A percentile compares a stretch with the other conserved stretches of the same genome.
These are phyloP conservation scores for Nezara viridula DNA, from an alignment of 2,888 invertebrate species.

Conservation along the genomic window DNA sequence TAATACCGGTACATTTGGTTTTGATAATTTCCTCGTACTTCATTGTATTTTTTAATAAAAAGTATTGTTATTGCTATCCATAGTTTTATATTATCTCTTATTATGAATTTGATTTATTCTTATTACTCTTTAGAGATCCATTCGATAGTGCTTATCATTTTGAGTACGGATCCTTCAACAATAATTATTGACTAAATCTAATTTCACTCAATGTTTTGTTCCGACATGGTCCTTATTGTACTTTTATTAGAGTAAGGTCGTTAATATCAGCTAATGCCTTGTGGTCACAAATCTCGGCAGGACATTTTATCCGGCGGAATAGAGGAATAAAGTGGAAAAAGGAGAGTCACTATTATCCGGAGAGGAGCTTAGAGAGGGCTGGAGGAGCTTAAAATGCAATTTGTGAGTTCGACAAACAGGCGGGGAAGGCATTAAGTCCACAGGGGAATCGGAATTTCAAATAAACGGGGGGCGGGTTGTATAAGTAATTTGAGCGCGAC, in stretches of 20 bases:
- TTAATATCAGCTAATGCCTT: conserved; percentile 17
- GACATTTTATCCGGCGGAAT: background rate
- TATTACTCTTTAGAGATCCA: no score
- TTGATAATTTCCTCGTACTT: no score
- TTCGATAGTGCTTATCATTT: no score
- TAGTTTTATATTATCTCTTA: no score
- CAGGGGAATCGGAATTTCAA: conserved; percentile 56
- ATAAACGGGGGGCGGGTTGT: conserved; percentile 50
- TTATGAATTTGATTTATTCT: no score
- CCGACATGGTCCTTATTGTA: no score
- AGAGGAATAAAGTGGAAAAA: conserved; percentile 48
- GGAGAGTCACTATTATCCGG: conserved; percentile 51
- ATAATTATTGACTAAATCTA: no score
- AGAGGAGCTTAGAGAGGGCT: conserved; percentile 51
- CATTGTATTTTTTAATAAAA: no score
- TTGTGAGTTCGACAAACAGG: conserved; percentile 57
- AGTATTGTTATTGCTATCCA: no score
- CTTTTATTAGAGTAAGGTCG: background rate
- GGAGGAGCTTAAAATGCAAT: conserved; percentile 58
- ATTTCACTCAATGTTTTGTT: no score
- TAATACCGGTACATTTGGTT: no score
- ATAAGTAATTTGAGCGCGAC: conserved; percentile 56
- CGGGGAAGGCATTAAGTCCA: conserved; percentile 52
- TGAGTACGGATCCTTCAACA: no score
- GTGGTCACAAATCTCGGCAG: conserved; percentile 7